Base-by-base conservation (phyloP, 2,888 invertebrate genomes). In the Nymphalis c-album region DNA sequence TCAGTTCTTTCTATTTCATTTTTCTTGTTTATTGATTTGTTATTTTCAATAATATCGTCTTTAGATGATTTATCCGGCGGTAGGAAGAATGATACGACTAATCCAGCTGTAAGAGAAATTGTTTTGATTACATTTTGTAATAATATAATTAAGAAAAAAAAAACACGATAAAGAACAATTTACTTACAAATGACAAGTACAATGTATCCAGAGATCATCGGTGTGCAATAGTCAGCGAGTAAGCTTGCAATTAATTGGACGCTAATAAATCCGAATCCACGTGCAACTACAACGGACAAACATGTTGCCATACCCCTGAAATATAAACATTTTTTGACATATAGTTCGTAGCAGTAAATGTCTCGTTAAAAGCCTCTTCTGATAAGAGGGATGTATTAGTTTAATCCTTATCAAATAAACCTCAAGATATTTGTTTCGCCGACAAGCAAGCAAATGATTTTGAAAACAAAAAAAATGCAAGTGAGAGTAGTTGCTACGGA, bases 231-330 rank as follows among this genome's bases (percentile, higher is more conserved):
- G 64, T 84, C 75, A 1, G 78, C 79, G 1, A 90, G 77, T 3
- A 88, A 76, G 0, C 71, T 75, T 0, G 82, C 89, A 47, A 90
- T 90, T 45, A 90, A 71, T 70, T 90, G 90, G 17, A 90, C 87
- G 69, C 90, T 89, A 71, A 88, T 76, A 77, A 90, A 88, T 0
- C 89, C 88, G 55, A 85, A 87, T 0, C 90, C 90, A 60, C 90
- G 83, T 0, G 90, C 86, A 35, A 88, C 86, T 48, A 90, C 86
- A 64, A 90, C 88, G 0, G 89, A 89, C 6, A 90, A 74, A 65
- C 88, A 88, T 0, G 88, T 89, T 8, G 90, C 89, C 88, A 88
- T 89, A 2, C 88, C 89, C 68, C 90, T 89, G 80, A 2, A 77
- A 78, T 62, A 50, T 50, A 60, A 57, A 18, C 46, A 6, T 6